phyloP scores from a whole-genome alignment of 2,797 vertebrate species.

The Otolemur crassicaudatus region DNA sequence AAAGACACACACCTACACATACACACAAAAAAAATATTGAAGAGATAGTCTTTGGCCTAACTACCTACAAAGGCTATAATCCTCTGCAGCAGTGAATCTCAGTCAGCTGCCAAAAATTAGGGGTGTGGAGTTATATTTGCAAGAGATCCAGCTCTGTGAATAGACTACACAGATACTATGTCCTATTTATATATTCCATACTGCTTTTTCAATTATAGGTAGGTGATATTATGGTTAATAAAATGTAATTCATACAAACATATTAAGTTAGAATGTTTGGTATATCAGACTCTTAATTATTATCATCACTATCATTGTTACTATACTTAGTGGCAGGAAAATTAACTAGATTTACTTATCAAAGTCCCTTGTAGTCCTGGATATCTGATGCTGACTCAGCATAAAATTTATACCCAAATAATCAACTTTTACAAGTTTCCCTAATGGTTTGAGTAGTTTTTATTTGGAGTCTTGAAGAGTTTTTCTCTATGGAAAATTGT shows the following conservation, averaged over 20 bases:
- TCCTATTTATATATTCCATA: background rate
- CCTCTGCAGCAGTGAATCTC: background rate
- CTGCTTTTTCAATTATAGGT: background rate
- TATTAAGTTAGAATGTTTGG: background rate
- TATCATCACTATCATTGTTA: background rate
- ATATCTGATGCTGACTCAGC: background rate
- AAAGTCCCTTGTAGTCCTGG: background rate
- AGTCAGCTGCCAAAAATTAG: background rate
- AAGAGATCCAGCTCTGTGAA: background rate
- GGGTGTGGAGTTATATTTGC: background rate
- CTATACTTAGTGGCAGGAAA: background rate
- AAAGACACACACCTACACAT: background rate
- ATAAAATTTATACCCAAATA: background rate
- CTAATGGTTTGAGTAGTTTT: background rate
- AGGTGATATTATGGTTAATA: background rate
- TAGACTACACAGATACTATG: background rate
- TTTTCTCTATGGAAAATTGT: background rate
- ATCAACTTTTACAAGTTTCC: background rate
- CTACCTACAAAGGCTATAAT: background rate
- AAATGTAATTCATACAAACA: constrained; percentile 3
- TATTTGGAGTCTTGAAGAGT: background rate
- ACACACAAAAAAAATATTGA: background rate
- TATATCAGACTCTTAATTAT: background rate
- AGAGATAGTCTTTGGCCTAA: background rate
- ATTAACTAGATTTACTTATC: background rate